Percentiles rank a stretch among this genome's conserved stretches.
Conservation (phyloP, 2,797 vertebrate genomes). For the Momotus momota region DNA sequence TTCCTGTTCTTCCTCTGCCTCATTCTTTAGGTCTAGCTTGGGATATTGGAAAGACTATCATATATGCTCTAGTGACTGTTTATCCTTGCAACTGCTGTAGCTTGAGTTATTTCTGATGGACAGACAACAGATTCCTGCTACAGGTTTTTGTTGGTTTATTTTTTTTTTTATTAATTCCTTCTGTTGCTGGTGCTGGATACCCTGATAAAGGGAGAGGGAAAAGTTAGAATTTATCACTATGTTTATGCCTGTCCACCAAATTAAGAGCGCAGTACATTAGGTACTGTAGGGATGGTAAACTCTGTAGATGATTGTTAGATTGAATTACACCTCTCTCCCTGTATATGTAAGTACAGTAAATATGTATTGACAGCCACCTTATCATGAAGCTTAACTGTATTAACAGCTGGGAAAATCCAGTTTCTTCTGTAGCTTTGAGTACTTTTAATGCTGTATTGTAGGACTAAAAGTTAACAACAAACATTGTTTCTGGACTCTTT, state of each 20-base stretch:
- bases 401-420: not conserved
- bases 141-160: not conserved
- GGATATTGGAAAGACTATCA: not conserved
- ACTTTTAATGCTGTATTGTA: not conserved
- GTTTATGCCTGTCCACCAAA: not conserved
- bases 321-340: not conserved
- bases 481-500: not conserved
- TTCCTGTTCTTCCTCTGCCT: not conserved
- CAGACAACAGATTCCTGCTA: not conserved
- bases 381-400: not conserved
- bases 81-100: not conserved
- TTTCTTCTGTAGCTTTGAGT: not conserved
- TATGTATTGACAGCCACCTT: not conserved
- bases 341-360: not conserved
- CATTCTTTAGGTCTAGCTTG: not conserved
- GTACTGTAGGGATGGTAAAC: not conserved
- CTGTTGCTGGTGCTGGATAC: not conserved
- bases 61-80: not conserved
- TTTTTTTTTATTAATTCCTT: not conserved
- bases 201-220: not conserved
- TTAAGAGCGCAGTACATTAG: not conserved
- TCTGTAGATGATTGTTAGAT: not conserved
- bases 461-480: not conserved
- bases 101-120: not conserved
- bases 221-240: not conserved